A percentile compares a stretch with the other conserved stretches of the same genome.
phyloP scores from a whole-genome alignment of 2,797 vertebrate genomes.

The Erpetoichthys calabaricus region DNA sequence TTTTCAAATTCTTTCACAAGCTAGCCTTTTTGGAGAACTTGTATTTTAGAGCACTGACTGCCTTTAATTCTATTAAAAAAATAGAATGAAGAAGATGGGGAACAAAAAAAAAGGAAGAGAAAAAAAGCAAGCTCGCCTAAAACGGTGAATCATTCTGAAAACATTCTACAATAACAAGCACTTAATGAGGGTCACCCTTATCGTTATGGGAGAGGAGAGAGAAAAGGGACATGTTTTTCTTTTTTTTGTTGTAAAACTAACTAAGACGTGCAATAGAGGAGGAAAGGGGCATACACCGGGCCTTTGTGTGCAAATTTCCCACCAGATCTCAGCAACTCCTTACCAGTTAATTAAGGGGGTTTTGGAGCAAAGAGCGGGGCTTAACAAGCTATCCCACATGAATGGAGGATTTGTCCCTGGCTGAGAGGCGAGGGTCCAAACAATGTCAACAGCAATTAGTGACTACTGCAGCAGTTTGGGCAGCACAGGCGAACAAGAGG shows the following conservation, averaged over 20 bases:
- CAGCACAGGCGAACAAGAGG: slow-evolving; percentile 40
- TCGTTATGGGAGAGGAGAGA: slow-evolving; percentile 18
- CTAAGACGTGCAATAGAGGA: slow-evolving; percentile 22
- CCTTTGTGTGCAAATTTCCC: slow-evolving; percentile 99
- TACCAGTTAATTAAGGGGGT: slow-evolving; percentile 88
- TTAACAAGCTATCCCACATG: slow-evolving; percentile 84
- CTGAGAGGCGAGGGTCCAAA: slow-evolving; percentile 62
- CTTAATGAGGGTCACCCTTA: slow-evolving; percentile 63
- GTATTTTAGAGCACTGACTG: slow-evolving; percentile 52
- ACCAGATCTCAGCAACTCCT: slow-evolving; percentile 59
- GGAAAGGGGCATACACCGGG: slow-evolving; percentile 48
- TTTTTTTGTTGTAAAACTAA: slow-evolving; percentile 31
- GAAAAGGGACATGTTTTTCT: slow-evolving; percentile 23
- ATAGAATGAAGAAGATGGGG: slow-evolving; percentile 17
- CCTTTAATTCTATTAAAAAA: slow-evolving; percentile 47
- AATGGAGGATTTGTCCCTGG: slow-evolving; percentile 92
- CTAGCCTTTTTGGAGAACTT: slow-evolving; percentile 59
- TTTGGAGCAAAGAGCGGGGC: slow-evolving; percentile 58
- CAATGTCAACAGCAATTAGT: slow-evolving; percentile 85
- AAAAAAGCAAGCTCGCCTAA: slow-evolving; percentile 32
- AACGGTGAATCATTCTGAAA: slow-evolving; percentile 61
- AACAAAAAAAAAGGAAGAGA: slow-evolving; percentile 5
- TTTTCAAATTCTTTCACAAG: slow-evolving; percentile 59
- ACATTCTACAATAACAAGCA: slow-evolving; percentile 50
- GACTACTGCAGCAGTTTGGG: slow-evolving; percentile 45